Conservation (phyloP, 2,797 vertebrate species). For the Naso thynnoides region DNA sequence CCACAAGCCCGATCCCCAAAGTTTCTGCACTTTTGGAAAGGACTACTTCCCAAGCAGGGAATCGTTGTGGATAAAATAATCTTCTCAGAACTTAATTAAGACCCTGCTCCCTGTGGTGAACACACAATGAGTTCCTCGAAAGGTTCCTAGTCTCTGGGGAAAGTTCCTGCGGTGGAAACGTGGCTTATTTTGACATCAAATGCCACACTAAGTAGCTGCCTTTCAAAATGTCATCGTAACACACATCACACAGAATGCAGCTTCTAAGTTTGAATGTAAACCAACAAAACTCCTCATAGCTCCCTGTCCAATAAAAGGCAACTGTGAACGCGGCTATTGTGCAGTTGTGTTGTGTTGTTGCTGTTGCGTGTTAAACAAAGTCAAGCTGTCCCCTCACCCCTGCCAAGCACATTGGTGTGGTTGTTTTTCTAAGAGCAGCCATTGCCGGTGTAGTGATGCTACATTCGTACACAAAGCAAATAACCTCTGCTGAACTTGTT, state of each 20-base stretch:
- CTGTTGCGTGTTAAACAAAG: conserved; percentile 67
- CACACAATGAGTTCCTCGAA: too few relatives aligned
- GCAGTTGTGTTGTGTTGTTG: conserved; percentile 38
- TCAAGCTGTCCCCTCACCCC: conserved; percentile 56
- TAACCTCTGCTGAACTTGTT: conserved; percentile 68
- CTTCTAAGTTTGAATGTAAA: conserved; percentile 28
- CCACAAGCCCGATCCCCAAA: too few relatives aligned
- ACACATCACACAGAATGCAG: conserved; percentile 5
- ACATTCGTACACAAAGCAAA: conserved; percentile 68
- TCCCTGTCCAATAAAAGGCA: conserved; percentile 29
- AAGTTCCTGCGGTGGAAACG: too few relatives aligned
- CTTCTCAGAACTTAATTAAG: too few relatives aligned
- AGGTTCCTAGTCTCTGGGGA: too few relatives aligned
- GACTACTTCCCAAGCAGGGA: too few relatives aligned
- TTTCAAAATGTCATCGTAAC: background rate
- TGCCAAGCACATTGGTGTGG: conserved; percentile 64
- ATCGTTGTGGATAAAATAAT: too few relatives aligned
- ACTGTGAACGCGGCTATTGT: conserved; percentile 44
- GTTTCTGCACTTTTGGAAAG: too few relatives aligned
- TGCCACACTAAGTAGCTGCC: too few relatives aligned
- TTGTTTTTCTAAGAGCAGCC: conserved; percentile 60
- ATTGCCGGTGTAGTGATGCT: conserved; percentile 55
- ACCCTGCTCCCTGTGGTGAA: too few relatives aligned
- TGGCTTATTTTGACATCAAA: too few relatives aligned
- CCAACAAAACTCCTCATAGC: conserved; percentile 17